A percentile compares a stretch with the other conserved stretches of the same genome.
Evolutionary conservation across 1,140 invertebrate genomes (phyloP).

Genomic region (Plodia interpunctella): DNA sequence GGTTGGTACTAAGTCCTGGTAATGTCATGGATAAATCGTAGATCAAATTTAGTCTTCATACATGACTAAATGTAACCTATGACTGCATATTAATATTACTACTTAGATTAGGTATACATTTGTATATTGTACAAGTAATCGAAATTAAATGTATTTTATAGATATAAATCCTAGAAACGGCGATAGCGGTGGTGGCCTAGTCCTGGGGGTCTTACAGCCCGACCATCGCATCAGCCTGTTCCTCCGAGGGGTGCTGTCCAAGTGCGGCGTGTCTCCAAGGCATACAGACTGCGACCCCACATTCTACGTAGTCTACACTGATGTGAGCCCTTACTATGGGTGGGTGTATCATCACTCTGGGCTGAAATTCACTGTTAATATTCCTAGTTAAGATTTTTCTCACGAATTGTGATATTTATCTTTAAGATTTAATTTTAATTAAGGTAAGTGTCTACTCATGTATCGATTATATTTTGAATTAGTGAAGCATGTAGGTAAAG

Average conservation of each 20-base stretch:
- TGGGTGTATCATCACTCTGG: constrained; percentile 72
- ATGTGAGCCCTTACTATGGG: constrained; percentile 78
- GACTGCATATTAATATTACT: too few species aligned
- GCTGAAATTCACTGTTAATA: constrained; percentile 23
- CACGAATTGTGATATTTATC: not conserved
- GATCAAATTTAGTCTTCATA: too few species aligned
- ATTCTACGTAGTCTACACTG: constrained; percentile 79
- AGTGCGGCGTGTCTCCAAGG: constrained; percentile 72
- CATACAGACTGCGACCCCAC: constrained; percentile 73
- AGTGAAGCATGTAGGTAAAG: too few species aligned
- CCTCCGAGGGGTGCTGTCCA: constrained; percentile 78
- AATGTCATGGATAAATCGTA: too few species aligned
- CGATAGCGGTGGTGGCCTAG: constrained; percentile 80
- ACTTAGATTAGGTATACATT: too few species aligned
- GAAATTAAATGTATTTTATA: constrained; percentile 40
- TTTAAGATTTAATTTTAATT: too few species aligned
- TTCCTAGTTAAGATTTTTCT: not conserved
- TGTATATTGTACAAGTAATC: too few species aligned
- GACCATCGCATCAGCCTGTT: constrained; percentile 74
- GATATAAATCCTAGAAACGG: constrained; percentile 80
- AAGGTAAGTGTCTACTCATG: too few species aligned
- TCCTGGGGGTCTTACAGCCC: constrained; percentile 65
- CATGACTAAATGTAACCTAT: too few species aligned
- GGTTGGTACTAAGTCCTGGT: too few species aligned
- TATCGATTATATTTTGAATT: too few species aligned